Conservation (phyloP, 2,797 vertebrate species). For the Pelodytes ibericus region DNA sequence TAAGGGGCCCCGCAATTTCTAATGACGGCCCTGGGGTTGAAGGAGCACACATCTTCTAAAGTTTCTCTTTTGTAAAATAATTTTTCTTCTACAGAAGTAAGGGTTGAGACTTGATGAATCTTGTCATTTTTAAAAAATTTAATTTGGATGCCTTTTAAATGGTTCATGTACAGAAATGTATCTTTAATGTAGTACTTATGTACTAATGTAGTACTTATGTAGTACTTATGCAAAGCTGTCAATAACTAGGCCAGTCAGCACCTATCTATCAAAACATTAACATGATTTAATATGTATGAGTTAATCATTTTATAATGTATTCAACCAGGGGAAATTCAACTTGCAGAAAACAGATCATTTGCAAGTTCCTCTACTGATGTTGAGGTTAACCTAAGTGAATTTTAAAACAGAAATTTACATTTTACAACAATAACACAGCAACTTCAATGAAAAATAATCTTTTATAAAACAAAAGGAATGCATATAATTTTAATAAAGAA, state of each 20-base stretch:
- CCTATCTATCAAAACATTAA: constrained; percentile 13
- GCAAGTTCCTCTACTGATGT: constrained; percentile 39
- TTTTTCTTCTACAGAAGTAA: no score
- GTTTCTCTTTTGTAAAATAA: no score
- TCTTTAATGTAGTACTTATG: not conserved
- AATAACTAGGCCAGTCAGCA: not conserved
- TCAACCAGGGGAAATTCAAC: constrained; percentile 10
- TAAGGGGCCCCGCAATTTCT: no score
- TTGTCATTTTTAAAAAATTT: not conserved
- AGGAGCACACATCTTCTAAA: no score
- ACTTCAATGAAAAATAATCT: not conserved
- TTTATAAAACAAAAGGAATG: not conserved
- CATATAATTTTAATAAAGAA: not conserved
- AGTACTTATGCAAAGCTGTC: not conserved
- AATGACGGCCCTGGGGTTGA: no score
- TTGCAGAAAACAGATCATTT: constrained; percentile 7
- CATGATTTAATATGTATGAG: constrained; percentile 10
- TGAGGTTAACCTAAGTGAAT: not conserved
- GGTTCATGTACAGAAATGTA: not conserved
- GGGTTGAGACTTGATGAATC: no score
- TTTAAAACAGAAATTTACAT: not conserved
- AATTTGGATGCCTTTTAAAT: not conserved
- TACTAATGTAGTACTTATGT: no score
- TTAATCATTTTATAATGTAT: constrained; percentile 8
- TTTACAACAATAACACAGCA: not conserved